Evolutionary conservation across 53 echinoderm and acorn worm species (phyloP).

Genomic region (Echinarachnius parma): DNA sequence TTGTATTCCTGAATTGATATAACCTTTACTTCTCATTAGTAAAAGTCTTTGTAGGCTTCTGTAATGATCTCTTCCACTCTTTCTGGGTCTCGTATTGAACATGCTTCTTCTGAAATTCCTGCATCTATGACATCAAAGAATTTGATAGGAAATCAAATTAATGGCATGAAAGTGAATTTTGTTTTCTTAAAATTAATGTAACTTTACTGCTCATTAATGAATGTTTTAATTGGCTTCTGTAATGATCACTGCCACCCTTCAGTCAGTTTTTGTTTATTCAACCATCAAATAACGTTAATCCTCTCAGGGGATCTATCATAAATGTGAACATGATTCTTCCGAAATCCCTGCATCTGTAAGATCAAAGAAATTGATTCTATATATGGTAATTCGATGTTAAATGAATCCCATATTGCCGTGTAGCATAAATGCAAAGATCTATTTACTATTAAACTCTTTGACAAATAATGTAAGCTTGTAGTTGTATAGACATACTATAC

Average conservation of each 20-base stretch:
- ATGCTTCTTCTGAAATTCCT: slow-evolving; percentile 68
- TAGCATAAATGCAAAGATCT: too few species aligned
- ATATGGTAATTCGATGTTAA: too few species aligned
- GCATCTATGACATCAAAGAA: slow-evolving; percentile 59
- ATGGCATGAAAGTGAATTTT: too few species aligned
- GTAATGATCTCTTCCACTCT: slow-evolving; percentile 73
- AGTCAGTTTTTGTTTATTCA: slow-evolving; percentile 68
- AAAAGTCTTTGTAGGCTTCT: slow-evolving; percentile 68
- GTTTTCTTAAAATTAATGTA: too few species aligned
- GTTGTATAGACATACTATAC: slow-evolving; percentile 75
- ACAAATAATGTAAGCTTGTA: too few species aligned
- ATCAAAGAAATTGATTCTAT: neutral
- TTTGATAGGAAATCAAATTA: neutral
- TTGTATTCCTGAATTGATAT: too few species aligned
- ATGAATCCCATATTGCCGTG: too few species aligned
- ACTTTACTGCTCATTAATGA: too few species aligned
- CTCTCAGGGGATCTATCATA: too few species aligned
- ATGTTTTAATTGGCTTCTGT: slow-evolving; percentile 69
- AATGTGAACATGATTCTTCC: slow-evolving; percentile 74
- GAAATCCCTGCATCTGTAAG: slow-evolving; percentile 83
- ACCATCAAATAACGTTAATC: too few species aligned
- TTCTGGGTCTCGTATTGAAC: slow-evolving; percentile 85
- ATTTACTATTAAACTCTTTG: too few species aligned
- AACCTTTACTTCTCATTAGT: too few species aligned
- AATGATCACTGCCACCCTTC: slow-evolving; percentile 70